Conservation (phyloP, 2,797 vertebrate species). For the Uromys caudimaculatus region DNA sequence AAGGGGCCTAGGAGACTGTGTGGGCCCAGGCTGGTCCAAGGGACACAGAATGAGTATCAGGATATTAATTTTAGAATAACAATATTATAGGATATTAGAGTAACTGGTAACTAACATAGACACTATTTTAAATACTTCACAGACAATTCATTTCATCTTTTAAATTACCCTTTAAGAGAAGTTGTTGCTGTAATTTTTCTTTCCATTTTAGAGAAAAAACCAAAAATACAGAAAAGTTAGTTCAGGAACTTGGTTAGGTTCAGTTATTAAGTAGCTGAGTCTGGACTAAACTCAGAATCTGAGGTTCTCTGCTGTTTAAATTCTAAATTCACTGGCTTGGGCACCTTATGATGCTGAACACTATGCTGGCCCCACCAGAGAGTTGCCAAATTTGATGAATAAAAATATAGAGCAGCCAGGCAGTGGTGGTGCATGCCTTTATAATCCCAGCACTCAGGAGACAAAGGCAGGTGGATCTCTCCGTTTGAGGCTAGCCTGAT, state of each 20-base stretch:
- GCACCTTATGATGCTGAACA: neutral
- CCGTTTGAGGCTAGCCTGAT: neutral
- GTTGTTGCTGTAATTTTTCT: constrained; percentile 61
- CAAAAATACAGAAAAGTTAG: constrained; percentile 48
- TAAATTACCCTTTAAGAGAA: constrained; percentile 64
- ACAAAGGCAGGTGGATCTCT: neutral
- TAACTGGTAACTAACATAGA: constrained; percentile 55
- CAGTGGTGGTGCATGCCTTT: neutral
- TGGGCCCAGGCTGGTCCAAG: constrained; percentile 2
- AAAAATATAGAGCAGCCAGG: neutral
- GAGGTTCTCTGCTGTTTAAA: constrained; percentile 37
- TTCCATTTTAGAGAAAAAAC: constrained; percentile 63
- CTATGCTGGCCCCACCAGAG: neutral
- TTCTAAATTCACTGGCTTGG: neutral
- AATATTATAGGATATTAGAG: constrained; percentile 35
- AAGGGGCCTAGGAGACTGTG: neutral
- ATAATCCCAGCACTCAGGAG: neutral
- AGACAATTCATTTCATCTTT: constrained; percentile 72
- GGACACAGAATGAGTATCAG: neutral
- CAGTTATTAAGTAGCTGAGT: constrained; percentile 1
- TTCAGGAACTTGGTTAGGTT: constrained; percentile 56
- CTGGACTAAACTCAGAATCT: constrained; percentile 31
- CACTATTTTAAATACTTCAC: constrained; percentile 63
- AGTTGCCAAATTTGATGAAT: neutral
- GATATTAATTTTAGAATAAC: constrained; percentile 47